Conservation (phyloP, 2,113 vertebrate species). For the Oenanthe oenanthe region DNA sequence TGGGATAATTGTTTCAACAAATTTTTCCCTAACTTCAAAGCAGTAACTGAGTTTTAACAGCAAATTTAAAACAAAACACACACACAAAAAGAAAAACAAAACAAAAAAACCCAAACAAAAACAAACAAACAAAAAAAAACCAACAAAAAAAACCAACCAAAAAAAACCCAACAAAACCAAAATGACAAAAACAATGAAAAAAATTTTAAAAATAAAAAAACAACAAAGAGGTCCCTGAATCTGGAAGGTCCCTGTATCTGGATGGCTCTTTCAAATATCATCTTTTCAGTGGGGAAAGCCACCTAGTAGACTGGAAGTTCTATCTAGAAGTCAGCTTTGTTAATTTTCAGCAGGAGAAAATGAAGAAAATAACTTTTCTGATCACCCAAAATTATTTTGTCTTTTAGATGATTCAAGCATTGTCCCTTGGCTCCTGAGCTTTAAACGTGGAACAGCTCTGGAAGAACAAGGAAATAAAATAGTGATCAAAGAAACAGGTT, state of each 20-base stretch:
- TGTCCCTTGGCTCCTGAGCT: conserved; percentile 90
- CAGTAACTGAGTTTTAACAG: neutral
- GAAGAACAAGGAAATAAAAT: conserved; percentile 86
- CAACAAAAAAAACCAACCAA: neutral
- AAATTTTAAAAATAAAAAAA: neutral
- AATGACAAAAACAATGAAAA: neutral
- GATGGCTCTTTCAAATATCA: neutral
- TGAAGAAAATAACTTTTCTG: neutral
- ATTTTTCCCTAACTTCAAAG: neutral
- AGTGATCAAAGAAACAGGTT: conserved; percentile 87
- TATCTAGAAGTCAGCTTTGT: neutral
- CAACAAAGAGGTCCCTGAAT: no score
- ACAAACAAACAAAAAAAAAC: neutral
- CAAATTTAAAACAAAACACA: neutral
- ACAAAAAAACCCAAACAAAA: neutral
- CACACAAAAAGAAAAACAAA: neutral
- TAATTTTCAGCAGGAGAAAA: neutral
- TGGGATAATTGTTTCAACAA: neutral
- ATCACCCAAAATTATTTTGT: neutral
- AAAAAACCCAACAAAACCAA: neutral
- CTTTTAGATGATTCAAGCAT: conserved; percentile 75
- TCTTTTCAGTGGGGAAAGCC: neutral
- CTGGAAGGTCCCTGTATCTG: neutral
- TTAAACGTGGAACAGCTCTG: conserved; percentile 87
- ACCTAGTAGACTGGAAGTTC: neutral